These are phyloP conservation scores for Terebella lapidaria DNA, from an alignment of 2,888 invertebrate genomes.

Conservation along the genomic window DNA sequence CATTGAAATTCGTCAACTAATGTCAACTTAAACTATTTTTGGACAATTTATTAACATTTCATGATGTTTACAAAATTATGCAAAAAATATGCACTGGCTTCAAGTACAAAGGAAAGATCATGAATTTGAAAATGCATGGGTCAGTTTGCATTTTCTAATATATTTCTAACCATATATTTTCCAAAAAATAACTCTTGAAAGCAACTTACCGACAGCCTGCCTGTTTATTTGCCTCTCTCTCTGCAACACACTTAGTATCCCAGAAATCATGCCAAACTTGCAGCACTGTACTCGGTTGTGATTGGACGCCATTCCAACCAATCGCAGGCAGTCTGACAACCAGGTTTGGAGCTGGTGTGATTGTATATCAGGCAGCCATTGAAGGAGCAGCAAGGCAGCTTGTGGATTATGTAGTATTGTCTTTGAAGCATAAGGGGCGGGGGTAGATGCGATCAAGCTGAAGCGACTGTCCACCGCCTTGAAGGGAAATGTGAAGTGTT, in stretches of 20 bases:
- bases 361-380: constrained; percentile 57
- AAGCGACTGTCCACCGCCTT: background rate
- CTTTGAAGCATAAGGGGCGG: background rate
- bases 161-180: too few species aligned
- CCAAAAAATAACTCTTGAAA: background rate
- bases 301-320: constrained; percentile 46
- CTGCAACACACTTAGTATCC: constrained; percentile 55
- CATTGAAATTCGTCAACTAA: too few species aligned
- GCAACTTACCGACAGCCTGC: constrained; percentile 47
- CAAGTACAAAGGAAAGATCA: too few species aligned
- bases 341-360: constrained; percentile 53
- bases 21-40: too few species aligned
- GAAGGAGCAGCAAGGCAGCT: constrained; percentile 56
- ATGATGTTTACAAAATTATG: too few species aligned
- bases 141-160: too few species aligned
- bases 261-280: constrained; percentile 56
- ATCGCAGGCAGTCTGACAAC: constrained; percentile 48
- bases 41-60: too few species aligned
- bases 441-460: background rate
- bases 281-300: constrained; percentile 59
- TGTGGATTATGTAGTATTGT: constrained; percentile 54
- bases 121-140: too few species aligned
- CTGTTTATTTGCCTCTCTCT: constrained; percentile 53
- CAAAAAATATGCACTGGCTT: too few species aligned
- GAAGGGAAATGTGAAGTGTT: too few species aligned